Conservation (phyloP, 2,888 invertebrate genomes). For the Drosophila setosimentum region DNA sequence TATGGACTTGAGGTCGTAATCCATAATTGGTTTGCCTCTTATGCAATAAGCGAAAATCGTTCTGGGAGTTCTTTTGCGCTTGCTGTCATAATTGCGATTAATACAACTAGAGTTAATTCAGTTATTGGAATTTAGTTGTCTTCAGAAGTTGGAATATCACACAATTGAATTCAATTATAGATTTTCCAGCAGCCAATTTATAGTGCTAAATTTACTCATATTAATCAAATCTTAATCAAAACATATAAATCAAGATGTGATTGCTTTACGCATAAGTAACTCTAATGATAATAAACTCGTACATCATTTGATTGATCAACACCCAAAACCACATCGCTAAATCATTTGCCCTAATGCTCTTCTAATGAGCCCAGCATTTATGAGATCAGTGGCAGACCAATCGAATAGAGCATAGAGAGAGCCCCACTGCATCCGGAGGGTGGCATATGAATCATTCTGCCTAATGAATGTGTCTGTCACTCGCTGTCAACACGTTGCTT, state of each 20-base stretch:
- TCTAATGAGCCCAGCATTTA: conserved; percentile 63
- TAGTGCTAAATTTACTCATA: background rate
- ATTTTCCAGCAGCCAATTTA: background rate
- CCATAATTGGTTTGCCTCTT: conserved; percentile 72
- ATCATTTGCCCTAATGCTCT: conserved; percentile 69
- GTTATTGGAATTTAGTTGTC: background rate
- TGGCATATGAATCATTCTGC: conserved; percentile 70
- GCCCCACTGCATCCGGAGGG: conserved; percentile 30
- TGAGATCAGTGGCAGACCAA: conserved; percentile 31
- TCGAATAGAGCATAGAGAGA: conserved; percentile 2
- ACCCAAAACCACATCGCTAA: conserved; percentile 43
- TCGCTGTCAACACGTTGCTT: conserved; percentile 78
- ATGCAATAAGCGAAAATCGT: conserved; percentile 35
- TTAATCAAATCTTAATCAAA: background rate
- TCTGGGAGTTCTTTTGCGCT: conserved; percentile 29
- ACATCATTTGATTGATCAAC: conserved; percentile 46
- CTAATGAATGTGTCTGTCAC: conserved; percentile 82
- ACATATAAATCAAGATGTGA: conserved; percentile 18
- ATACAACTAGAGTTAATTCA: background rate
- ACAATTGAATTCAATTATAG: background rate
- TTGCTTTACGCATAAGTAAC: conserved; percentile 1
- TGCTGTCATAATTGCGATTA: conserved; percentile 12
- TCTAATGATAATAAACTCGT: conserved; percentile 19
- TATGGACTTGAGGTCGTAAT: conserved; percentile 76
- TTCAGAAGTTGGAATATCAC: background rate